Evolutionary conservation across 2,888 invertebrate species (phyloP).

Genomic region (Phrixothrix hirtus): DNA sequence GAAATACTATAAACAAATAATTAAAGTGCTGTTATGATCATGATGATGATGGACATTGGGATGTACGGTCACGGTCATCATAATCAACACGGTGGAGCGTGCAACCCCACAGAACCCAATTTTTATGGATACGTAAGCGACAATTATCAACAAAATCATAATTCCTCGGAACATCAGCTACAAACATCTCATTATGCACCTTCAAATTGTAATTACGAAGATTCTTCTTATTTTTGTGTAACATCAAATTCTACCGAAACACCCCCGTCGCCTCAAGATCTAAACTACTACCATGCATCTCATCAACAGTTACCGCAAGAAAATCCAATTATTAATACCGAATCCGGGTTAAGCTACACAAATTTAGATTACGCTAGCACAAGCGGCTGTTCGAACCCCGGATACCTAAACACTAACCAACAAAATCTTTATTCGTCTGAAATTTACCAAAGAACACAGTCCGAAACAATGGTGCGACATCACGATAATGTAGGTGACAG

Average conservation of each 20-base stretch:
- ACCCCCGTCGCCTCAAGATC: constrained; percentile 54
- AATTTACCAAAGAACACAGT: constrained; percentile 42
- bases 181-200: constrained; percentile 51
- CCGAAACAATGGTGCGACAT: constrained; percentile 55
- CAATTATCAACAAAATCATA: constrained; percentile 50
- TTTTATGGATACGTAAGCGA: constrained; percentile 44
- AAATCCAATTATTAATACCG: constrained; percentile 75
- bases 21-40: constrained; percentile 45
- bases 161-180: constrained; percentile 49
- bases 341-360: constrained; percentile 86
- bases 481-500: constrained; percentile 62
- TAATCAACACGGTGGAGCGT: constrained; percentile 56
- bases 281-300: constrained; percentile 56
- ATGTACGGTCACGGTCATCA: constrained; percentile 71
- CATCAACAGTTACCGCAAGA: constrained; percentile 51
- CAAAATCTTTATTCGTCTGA: constrained; percentile 46
- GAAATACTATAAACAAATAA: too few relatives aligned
- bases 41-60: constrained; percentile 84
- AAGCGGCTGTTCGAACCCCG: constrained; percentile 48
- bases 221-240: constrained; percentile 49
- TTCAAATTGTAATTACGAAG: constrained; percentile 51
- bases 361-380: constrained; percentile 77
- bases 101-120: constrained; percentile 50
- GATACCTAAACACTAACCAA: constrained; percentile 43
- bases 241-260: constrained; percentile 49